Conservation (phyloP, 1,140 invertebrate species). For the Radopholus similis region DNA sequence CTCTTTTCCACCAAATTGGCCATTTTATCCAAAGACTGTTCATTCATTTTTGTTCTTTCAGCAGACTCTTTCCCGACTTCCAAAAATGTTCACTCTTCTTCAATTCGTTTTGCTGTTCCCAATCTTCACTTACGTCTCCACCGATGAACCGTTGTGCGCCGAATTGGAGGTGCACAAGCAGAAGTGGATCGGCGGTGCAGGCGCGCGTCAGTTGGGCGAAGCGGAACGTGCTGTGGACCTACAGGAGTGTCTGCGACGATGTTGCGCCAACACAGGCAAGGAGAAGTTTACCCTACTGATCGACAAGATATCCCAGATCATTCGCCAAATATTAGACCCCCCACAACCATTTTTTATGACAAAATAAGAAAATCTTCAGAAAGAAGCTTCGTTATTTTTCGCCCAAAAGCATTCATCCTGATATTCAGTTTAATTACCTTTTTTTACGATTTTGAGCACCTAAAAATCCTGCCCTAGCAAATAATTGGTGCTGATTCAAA, state of each 20-base stretch:
- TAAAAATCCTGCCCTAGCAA: too few relatives aligned
- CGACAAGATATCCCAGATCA: neutral
- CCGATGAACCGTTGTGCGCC: neutral
- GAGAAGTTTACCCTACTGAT: too few relatives aligned
- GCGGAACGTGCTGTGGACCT: neutral
- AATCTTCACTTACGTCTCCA: too few relatives aligned
- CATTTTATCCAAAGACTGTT: neutral
- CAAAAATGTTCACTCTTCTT: too few relatives aligned
- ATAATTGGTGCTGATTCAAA: too few relatives aligned
- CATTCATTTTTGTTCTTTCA: neutral
- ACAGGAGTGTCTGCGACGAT: neutral
- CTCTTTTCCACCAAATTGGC: neutral
- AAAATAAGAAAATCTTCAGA: too few relatives aligned
- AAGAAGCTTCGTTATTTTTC: too few relatives aligned
- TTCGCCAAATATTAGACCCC: neutral
- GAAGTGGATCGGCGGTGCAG: neutral
- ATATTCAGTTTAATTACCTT: too few relatives aligned
- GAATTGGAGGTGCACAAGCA: neutral
- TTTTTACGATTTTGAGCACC: too few relatives aligned
- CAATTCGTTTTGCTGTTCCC: neutral
- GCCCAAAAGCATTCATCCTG: too few relatives aligned
- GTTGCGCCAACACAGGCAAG: neutral
- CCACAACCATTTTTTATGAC: too few relatives aligned
- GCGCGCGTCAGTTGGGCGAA: neutral
- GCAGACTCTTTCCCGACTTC: too few relatives aligned